A percentile compares a stretch with the other conserved stretches of the same genome.
These are phyloP conservation scores for Empis livida DNA, from an alignment of 2,888 invertebrate species.

Conservation along the genomic window DNA sequence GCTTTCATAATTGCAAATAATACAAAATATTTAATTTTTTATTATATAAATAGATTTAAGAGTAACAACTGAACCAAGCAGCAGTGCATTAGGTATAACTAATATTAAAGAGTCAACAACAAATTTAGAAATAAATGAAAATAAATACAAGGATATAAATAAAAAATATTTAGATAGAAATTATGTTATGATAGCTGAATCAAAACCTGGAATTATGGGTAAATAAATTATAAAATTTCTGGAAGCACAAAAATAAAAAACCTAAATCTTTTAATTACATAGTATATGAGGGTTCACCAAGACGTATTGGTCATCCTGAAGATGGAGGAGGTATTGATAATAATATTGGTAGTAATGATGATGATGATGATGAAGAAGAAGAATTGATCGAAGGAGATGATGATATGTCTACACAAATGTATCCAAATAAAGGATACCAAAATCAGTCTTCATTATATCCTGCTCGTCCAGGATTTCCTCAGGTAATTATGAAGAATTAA, in stretches of 20 bases:
- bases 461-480: slow-evolving; percentile 79
- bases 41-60: slow-evolving; percentile 20
- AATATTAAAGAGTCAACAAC: no score
- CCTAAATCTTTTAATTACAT: slow-evolving; percentile 30
- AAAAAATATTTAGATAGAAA: slow-evolving; percentile 25
- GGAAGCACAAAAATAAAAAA: neutral
- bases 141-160: slow-evolving; percentile 4
- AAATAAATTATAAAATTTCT: neutral
- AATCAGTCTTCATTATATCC: slow-evolving; percentile 42
- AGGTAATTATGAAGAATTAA: slow-evolving; percentile 36
- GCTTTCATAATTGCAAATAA: no score
- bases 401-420: slow-evolving; percentile 15
- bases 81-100: no score
- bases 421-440: slow-evolving; percentile 11
- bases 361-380: slow-evolving; percentile 8
- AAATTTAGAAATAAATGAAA: no score
- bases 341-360: neutral
- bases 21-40: no score
- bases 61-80: slow-evolving; percentile 24
- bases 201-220: slow-evolving; percentile 18
- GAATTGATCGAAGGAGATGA: slow-evolving; percentile 20
- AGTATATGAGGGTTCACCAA: slow-evolving; percentile 79
- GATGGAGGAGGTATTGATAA: slow-evolving; percentile 12
- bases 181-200: slow-evolving; percentile 21
- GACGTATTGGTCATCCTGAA: slow-evolving; percentile 56